A percentile compares a stretch with the other conserved stretches of the same genome.
These are phyloP conservation scores for Cryptoblepharus egeriae DNA, from an alignment of 2,797 vertebrate genomes.

Conservation along the genomic window DNA sequence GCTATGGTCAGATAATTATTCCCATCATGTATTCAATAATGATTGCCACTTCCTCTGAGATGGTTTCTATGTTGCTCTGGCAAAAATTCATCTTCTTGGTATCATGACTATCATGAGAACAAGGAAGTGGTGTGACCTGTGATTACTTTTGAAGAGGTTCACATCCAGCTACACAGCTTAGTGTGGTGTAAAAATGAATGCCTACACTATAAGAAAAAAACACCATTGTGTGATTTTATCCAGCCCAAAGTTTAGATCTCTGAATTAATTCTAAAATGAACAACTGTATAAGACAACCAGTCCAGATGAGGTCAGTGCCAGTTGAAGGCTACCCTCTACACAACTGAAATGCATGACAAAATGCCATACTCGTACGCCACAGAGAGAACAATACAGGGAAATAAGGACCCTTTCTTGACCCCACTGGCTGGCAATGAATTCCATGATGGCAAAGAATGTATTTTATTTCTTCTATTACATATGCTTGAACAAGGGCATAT, in stretches of 20 bases:
- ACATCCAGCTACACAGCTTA: not conserved
- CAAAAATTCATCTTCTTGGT: not conserved
- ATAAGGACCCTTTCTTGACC: constrained; percentile 4
- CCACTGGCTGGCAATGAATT: constrained; percentile 13
- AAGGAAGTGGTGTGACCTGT: not conserved
- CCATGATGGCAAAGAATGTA: constrained; percentile 4
- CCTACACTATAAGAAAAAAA: not conserved
- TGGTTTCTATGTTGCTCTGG: not conserved
- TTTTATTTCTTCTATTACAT: constrained; percentile 32
- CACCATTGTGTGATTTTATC: not conserved
- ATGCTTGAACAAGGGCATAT: constrained; percentile 30
- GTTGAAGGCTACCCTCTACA: not conserved
- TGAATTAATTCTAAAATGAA: not conserved
- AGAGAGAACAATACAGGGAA: constrained; percentile 13
- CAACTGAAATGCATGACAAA: not conserved
- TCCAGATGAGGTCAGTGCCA: not conserved
- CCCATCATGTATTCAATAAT: too few relatives aligned
- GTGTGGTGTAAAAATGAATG: not conserved
- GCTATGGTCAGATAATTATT: not conserved
- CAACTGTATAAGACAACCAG: not conserved
- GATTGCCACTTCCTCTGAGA: not conserved
- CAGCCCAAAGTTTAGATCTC: too few relatives aligned
- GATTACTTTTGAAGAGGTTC: not conserved
- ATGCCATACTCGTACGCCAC: not conserved
- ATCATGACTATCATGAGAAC: not conserved